phyloP scores from a whole-genome alignment of 2,797 vertebrate genomes.

The Gobio occitaniae region DNA sequence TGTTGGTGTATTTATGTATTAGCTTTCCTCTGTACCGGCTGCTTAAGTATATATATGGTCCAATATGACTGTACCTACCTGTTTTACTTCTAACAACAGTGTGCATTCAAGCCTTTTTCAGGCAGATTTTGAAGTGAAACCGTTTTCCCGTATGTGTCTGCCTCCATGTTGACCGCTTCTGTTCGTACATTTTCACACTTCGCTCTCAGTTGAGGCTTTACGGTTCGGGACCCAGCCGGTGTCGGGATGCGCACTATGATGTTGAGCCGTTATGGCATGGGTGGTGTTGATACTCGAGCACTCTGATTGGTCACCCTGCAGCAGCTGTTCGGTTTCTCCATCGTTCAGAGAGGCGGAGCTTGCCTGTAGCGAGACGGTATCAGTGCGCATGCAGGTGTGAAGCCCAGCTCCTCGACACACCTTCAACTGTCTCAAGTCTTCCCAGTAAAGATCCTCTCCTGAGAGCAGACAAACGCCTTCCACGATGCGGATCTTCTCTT shows the following conservation, averaged over 20 bases:
- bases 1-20: neutral
- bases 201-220: constrained; percentile 93
- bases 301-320: constrained; percentile 95
- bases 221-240: constrained; percentile 92
- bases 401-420: constrained; percentile 90
- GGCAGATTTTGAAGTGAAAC: neutral
- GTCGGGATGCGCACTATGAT: constrained; percentile 88
- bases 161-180: constrained; percentile 38
- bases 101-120: constrained; percentile 54
- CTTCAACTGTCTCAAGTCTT: constrained; percentile 95
- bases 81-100: neutral
- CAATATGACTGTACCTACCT: neutral
- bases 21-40: neutral
- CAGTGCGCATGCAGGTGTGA: constrained; percentile 95
- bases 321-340: constrained; percentile 94
- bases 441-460: constrained; percentile 93
- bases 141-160: neutral
- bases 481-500: constrained; percentile 98
- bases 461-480: constrained; percentile 97
- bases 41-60: neutral
- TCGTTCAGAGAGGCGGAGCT: constrained; percentile 95
- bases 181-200: constrained; percentile 81
- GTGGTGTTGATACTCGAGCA: constrained; percentile 91
- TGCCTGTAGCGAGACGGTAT: constrained; percentile 96
- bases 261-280: constrained; percentile 83